Percentiles rank a stretch among this genome's conserved stretches.
Evolutionary conservation across 2,113 vertebrate genomes (phyloP).

Genomic region (Chascanopsetta lugubris): DNA sequence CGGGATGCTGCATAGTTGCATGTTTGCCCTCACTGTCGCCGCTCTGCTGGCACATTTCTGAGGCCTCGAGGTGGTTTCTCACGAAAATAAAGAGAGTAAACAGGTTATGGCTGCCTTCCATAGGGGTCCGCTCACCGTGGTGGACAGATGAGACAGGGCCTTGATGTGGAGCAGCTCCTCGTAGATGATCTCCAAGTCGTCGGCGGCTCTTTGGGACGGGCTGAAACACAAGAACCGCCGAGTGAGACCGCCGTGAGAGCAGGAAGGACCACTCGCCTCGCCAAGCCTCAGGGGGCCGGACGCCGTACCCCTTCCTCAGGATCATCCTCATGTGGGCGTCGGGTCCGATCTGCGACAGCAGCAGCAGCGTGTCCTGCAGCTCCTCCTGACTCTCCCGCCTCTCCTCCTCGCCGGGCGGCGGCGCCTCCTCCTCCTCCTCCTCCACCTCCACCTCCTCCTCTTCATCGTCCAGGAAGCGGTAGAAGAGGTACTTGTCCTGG

Average conservation of each 20-base stretch:
- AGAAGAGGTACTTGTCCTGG: constrained; percentile 99
- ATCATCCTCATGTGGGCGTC: constrained; percentile 99
- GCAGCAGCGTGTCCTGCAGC: constrained; percentile 91
- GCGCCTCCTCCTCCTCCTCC: constrained; percentile 88
- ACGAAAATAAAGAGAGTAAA: too few species aligned
- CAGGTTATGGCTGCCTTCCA: too few species aligned
- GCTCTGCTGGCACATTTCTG: not conserved
- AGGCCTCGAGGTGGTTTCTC: not conserved
- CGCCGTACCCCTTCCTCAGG: constrained; percentile 91
- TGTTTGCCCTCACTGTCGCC: not conserved
- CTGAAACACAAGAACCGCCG: constrained; percentile 72
- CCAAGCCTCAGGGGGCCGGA: not conserved
- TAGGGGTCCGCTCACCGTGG: constrained; percentile 90
- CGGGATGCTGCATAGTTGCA: not conserved
- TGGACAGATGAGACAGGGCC: constrained; percentile 96
- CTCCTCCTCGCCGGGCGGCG: constrained; percentile 88
- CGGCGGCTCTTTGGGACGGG: constrained; percentile 90
- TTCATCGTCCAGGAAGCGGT: constrained; percentile 97
- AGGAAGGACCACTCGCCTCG: too few species aligned
- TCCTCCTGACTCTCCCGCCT: constrained; percentile 93
- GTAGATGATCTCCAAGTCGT: constrained; percentile 97
- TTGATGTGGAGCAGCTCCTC: constrained; percentile 98
- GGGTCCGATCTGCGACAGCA: constrained; percentile 94
- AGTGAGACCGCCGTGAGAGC: too few species aligned
- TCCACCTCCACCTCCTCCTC: constrained; percentile 89